Percentiles rank a stretch among this genome's conserved stretches.
phyloP scores from a whole-genome alignment of 2,888 invertebrate genomes.

The Drosophila picticornis region DNA sequence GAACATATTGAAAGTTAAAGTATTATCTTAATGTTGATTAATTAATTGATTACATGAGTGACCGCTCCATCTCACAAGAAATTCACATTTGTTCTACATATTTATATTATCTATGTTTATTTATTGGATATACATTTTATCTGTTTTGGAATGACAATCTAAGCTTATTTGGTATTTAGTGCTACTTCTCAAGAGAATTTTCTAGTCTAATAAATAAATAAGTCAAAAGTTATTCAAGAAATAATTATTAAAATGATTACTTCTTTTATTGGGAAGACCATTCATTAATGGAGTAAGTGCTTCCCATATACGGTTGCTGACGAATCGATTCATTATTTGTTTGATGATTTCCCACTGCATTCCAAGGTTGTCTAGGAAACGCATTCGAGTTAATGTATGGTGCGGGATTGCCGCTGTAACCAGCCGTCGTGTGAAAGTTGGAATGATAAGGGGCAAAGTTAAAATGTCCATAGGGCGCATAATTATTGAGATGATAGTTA shows the following conservation, averaged over 20 bases:
- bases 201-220: constrained; percentile 61
- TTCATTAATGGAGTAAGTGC: constrained; percentile 66
- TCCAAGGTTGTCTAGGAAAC: constrained; percentile 73
- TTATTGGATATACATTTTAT: constrained; percentile 53
- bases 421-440: constrained; percentile 70
- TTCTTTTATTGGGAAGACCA: constrained; percentile 68
- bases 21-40: background rate
- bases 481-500: constrained; percentile 78
- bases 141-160: constrained; percentile 59
- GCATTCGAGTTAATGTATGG: constrained; percentile 69
- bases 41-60: background rate
- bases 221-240: constrained; percentile 45
- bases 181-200: constrained; percentile 54
- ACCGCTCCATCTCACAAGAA: background rate
- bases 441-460: constrained; percentile 81
- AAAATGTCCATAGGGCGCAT: constrained; percentile 78
- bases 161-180: constrained; percentile 54
- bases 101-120: constrained; percentile 54
- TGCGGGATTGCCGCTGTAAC: constrained; percentile 66
- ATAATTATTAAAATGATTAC: constrained; percentile 40
- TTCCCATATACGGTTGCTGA: constrained; percentile 70
- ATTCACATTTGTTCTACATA: constrained; percentile 7
- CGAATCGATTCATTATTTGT: constrained; percentile 63
- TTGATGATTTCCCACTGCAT: constrained; percentile 63
- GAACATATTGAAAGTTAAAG: background rate